Base-by-base conservation (phyloP, 1,140 invertebrate genomes). In the Macrosteles quadrilineatus region DNA sequence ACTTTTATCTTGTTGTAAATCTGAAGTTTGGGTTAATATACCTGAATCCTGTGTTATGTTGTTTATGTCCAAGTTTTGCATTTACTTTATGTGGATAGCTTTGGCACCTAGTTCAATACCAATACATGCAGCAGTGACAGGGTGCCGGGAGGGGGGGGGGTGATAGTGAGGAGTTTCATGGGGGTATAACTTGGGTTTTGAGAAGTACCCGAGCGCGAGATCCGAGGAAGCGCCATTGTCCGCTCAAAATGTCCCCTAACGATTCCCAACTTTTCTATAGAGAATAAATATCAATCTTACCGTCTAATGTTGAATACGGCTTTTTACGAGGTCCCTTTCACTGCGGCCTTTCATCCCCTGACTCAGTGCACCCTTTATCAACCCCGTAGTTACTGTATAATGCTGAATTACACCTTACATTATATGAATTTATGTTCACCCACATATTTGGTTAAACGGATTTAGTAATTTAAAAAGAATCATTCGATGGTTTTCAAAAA, bases 201-300 rank as follows among this genome's bases (percentile, higher is more conserved):
- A 50, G 47, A 50, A 50, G 14, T 50, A 50, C 21, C 47, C 47
- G 47, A 50, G 14, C 47, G 47, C 14, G 21, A 50, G 21, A 19
- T 4, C 3, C 47, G 47, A 17, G 14, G 47, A 19, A 17, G 47
- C 2, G 14, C 14, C 47, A 50, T 50, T 50, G 47, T 50, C 47
- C 21, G 47, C 14, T 50, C 47, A 50, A 50, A 50, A 50, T 19
- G 47, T 50, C 47, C 47, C 47, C 47, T 50, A 50, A 50, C 47
- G 47, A 50, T 50, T 50, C 47, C 47, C 47, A 50, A 50, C 47
- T 50, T 50, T 50, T 50, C 47, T 50, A 50, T 50, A 50, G 47
- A 50, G 47, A 50, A 50, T 50, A 50, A 50, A 50, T 50, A 50
- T 50, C 47, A 50, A 50, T 50, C 47, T 21, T 17, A 50, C 47